Evolutionary conservation across 2,113 vertebrate species (phyloP).

Genomic region (Etheostoma spectabile): DNA sequence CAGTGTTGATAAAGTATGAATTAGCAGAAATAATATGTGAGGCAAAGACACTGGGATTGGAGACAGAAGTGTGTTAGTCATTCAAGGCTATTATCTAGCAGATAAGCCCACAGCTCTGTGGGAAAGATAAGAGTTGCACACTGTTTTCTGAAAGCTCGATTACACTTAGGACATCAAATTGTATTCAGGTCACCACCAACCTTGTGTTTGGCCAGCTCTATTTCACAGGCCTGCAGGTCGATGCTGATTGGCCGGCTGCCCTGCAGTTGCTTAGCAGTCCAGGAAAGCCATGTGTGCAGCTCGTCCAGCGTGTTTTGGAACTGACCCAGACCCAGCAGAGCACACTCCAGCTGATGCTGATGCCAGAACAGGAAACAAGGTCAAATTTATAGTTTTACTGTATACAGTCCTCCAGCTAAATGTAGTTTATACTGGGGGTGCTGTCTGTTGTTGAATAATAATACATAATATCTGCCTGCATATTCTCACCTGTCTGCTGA

Average conservation of each 20-base stretch:
- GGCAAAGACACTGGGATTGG: not conserved
- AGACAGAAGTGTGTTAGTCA: not conserved
- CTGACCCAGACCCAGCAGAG: slow-evolving; percentile 90
- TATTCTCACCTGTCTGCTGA: slow-evolving; percentile 86
- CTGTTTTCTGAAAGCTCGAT: not conserved
- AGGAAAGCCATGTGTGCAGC: slow-evolving; percentile 87
- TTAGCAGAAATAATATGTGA: not conserved
- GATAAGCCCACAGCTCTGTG: slow-evolving; percentile 1
- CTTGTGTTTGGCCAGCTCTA: slow-evolving; percentile 93
- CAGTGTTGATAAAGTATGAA: not conserved
- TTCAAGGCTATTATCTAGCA: slow-evolving; percentile 11
- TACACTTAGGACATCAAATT: not conserved
- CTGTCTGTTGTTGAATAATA: not conserved
- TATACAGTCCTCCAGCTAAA: not conserved
- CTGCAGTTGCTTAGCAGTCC: slow-evolving; percentile 85
- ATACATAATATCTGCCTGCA: not conserved
- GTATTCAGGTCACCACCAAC: slow-evolving; percentile 69
- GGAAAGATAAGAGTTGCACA: not conserved
- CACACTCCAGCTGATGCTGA: slow-evolving; percentile 90
- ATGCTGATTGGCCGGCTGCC: slow-evolving; percentile 78
- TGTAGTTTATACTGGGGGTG: not conserved
- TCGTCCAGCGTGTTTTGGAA: slow-evolving; percentile 91
- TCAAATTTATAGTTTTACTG: not conserved
- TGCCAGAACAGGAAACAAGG: not conserved
- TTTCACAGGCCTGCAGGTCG: slow-evolving; percentile 91